phyloP scores from a whole-genome alignment of 2,797 vertebrate species.

The Scolopax bukidnonensis region DNA sequence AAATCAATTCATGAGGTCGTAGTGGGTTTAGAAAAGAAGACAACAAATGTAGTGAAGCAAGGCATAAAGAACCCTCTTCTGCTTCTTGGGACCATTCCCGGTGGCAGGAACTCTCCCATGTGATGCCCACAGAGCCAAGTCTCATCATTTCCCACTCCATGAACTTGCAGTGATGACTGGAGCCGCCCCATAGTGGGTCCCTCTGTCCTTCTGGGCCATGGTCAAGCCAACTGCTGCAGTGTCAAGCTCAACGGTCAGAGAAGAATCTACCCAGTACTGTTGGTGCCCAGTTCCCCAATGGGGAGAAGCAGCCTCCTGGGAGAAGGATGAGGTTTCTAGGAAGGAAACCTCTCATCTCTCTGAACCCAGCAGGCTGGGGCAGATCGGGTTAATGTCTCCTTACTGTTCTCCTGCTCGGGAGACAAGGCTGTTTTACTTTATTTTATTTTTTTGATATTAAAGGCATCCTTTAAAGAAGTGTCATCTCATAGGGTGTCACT shows the following conservation, averaged over 20 bases:
- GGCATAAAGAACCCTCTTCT: not conserved
- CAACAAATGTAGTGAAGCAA: not conserved
- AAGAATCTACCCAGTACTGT: not conserved
- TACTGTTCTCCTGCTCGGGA: not conserved
- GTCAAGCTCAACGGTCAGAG: not conserved
- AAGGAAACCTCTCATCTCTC: not conserved
- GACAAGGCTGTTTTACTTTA: not conserved
- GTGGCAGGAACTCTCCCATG: rapidly evolving
- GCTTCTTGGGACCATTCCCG: not conserved
- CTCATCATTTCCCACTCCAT: rapidly evolving
- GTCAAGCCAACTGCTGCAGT: not conserved
- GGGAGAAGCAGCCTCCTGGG: not conserved
- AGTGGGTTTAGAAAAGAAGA: not conserved
- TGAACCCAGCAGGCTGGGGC: not conserved
- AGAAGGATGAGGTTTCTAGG: not conserved
- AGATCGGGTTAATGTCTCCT: not conserved
- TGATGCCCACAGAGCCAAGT: not conserved
- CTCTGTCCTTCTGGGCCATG: not conserved
- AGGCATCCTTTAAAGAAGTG: slow-evolving; percentile 28
- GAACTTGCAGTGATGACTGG: not conserved
- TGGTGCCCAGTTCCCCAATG: not conserved
- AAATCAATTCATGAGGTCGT: rapidly evolving
- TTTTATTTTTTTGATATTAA: slow-evolving; percentile 44
- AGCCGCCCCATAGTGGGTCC: not conserved
- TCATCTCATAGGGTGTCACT: not conserved